Base-by-base conservation (phyloP, 2,113 vertebrate genomes). In the Chloropsis cyanopogon region DNA sequence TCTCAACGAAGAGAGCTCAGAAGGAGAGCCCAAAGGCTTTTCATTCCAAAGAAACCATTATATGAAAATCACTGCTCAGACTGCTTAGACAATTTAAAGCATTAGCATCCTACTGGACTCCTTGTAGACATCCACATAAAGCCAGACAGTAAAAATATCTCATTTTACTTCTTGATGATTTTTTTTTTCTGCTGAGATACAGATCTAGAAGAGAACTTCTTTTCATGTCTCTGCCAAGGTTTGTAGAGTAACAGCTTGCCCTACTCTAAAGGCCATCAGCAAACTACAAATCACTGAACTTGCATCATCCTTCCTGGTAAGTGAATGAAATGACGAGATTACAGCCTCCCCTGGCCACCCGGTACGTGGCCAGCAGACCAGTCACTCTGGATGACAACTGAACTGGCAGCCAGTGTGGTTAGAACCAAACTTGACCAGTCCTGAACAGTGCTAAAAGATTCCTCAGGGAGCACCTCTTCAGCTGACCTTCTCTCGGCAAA, bases 271-370 rank as follows among this genome's bases (percentile, higher is more conserved):
- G 44, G 26, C 63, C 54, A 88, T 39, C 56, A 73, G 39, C 56
- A 83, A 93, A 92, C 46, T 69, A 39, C 76, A 56, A 50, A 73
- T 81, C 76, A 81, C 68, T 54, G 46, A 86, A 59, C 68, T 80
- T 57, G 35, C 80, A 90, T 68, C 71, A 90, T 57, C 57, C 75
- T 50, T 37, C 12, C 66, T 47, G 35, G 26, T 78, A 56, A 92
- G 56, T 49, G 60, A 89, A 84, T 50, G 70, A 84, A 82, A 44
- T 44, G 0, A 84, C 28, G 72, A 77, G 64, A 81, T 66, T 75
- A 69, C 19, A 81, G 66, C 25, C 41, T 41, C 85, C 80, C 71
- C 69, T 14, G 63, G 70, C 53, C 25, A 54, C 2, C 23, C 3
- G 2, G 26, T 33, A 26, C 0, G 0, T 2, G 7, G 44, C 60